Evolutionary conservation across 1,140 invertebrate genomes (phyloP).

Genomic region (Pteromalus puparum): DNA sequence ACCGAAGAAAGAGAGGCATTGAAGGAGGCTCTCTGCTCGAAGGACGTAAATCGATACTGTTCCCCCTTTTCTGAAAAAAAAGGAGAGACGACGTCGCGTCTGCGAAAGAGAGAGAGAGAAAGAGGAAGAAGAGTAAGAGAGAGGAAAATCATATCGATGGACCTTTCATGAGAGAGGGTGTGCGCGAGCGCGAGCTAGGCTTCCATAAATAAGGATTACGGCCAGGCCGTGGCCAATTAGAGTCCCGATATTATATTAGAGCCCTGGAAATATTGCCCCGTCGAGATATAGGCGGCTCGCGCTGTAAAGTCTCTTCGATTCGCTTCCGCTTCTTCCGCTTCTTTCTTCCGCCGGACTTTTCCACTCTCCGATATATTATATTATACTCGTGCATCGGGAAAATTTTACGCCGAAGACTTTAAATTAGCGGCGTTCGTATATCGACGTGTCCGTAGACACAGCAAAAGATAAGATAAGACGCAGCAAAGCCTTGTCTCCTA

Average conservation of each 20-base stretch:
- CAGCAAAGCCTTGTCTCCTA: no score
- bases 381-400: neutral
- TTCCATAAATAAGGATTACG: conserved; percentile 52
- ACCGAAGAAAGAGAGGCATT: neutral
- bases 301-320: conserved; percentile 36
- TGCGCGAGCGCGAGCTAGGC: neutral
- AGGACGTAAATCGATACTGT: conserved; percentile 39
- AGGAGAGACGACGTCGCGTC: neutral
- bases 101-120: neutral
- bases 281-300: conserved; percentile 1
- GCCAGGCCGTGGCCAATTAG: conserved; percentile 41
- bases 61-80: neutral
- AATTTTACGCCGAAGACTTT: neutral
- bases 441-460: neutral
- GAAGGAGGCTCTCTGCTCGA: neutral
- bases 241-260: conserved; percentile 49
- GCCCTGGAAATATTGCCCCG: conserved; percentile 32
- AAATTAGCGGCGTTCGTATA: no score
- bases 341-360: neutral
- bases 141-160: conserved; percentile 30
- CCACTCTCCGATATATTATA: neutral
- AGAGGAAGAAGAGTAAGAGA: neutral
- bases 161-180: neutral
- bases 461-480: neutral
- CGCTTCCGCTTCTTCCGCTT: neutral